Evolutionary conservation across 2,113 vertebrate genomes (phyloP).

Genomic region (Tragulus kanchil): DNA sequence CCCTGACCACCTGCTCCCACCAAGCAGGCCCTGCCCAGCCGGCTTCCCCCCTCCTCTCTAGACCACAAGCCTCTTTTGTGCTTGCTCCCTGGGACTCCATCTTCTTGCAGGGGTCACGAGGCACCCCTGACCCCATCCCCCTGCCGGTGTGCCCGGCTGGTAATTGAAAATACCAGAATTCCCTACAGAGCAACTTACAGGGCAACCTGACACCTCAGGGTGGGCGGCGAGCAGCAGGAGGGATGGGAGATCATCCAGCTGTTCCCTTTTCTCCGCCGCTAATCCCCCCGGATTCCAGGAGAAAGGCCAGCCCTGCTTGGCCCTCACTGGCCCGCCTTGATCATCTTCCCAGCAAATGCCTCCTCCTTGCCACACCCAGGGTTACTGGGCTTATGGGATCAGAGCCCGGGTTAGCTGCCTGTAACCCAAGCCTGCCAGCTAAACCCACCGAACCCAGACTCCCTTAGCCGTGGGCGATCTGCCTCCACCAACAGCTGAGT

Average conservation of each 20-base stretch:
- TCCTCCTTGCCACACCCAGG: conserved; percentile 84
- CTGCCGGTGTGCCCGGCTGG: conserved; percentile 72
- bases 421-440: conserved; percentile 84
- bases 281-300: conserved; percentile 77
- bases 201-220: conserved; percentile 85
- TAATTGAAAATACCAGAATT: conserved; percentile 91
- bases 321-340: conserved; percentile 65
- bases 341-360: conserved; percentile 85
- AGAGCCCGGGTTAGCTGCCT: conserved; percentile 83
- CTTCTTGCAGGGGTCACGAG: conserved; percentile 78
- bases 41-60: conserved; percentile 21
- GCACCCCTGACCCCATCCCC: conserved; percentile 82
- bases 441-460: conserved; percentile 58
- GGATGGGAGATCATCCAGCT: conserved; percentile 70
- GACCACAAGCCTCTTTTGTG: conserved; percentile 79
- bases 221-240: conserved; percentile 49
- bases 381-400: conserved; percentile 88
- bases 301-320: conserved; percentile 68
- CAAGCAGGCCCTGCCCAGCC: not conserved
- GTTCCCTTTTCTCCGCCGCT: conserved; percentile 65
- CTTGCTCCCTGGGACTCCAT: conserved; percentile 77
- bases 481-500: conserved; percentile 56
- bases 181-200: conserved; percentile 82
- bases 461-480: conserved; percentile 69
- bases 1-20: conserved; percentile 67